These are phyloP conservation scores for Chlamydotis undulata DNA, from an alignment of 2,113 vertebrate species.

Conservation along the genomic window DNA sequence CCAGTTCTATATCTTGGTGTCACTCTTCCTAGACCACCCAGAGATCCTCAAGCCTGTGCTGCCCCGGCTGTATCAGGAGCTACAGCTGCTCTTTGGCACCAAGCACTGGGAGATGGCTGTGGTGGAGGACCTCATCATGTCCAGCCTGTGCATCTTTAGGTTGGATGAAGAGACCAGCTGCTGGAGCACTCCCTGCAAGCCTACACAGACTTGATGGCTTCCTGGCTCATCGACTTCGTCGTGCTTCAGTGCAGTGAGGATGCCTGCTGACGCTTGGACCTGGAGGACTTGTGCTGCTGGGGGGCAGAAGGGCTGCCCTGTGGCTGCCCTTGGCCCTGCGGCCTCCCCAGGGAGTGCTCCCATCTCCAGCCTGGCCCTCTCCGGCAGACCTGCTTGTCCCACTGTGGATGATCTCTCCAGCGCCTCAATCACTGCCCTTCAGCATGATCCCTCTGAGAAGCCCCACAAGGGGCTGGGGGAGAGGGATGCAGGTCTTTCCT, in stretches of 20 bases:
- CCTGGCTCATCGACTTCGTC: neutral
- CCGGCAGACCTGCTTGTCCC: neutral
- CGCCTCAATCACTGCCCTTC: neutral
- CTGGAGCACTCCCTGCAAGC: neutral
- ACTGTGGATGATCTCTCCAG: neutral
- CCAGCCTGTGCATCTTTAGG: neutral
- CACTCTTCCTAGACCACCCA: neutral
- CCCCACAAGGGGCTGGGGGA: no score
- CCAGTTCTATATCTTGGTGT: neutral
- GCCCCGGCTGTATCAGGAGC: no score
- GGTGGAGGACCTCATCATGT: neutral
- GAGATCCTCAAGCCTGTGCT: neutral
- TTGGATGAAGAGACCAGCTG: neutral
- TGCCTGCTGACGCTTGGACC: no score
- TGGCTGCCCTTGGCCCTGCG: neutral
- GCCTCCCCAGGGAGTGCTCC: neutral
- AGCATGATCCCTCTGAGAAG: neutral
- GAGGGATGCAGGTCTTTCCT: no score
- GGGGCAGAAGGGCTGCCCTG: neutral
- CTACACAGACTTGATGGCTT: no score
- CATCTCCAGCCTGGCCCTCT: neutral
- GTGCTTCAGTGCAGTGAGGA: neutral
- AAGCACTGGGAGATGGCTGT: neutral
- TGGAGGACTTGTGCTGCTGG: no score
- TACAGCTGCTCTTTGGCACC: neutral